phyloP scores from a whole-genome alignment of 2,888 invertebrate genomes.

The Perithous albicinctus region DNA sequence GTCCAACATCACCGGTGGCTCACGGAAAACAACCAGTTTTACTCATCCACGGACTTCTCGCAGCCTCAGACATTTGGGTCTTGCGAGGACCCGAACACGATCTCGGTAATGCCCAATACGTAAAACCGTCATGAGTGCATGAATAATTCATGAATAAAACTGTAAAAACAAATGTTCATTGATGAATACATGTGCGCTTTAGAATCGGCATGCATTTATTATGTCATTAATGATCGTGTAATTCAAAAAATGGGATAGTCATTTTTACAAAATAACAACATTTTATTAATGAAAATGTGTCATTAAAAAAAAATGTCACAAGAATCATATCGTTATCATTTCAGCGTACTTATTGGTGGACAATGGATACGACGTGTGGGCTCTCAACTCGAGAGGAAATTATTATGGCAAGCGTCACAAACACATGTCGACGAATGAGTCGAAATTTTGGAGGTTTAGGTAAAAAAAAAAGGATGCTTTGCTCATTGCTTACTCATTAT shows the following conservation, averaged over 20 bases:
- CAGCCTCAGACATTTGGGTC: conserved; percentile 74
- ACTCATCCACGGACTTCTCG: conserved; percentile 73
- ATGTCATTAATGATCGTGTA: too few species aligned
- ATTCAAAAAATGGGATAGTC: background rate
- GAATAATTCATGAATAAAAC: too few species aligned
- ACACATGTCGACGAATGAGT: conserved; percentile 63
- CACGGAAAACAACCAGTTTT: conserved; percentile 71
- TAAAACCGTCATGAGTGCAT: too few species aligned
- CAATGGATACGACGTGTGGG: conserved; percentile 75
- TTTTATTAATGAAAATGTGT: background rate
- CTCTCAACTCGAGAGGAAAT: conserved; percentile 73
- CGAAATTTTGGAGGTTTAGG: conserved; percentile 75
- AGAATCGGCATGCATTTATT: too few species aligned
- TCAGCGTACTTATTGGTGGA: conserved; percentile 73
- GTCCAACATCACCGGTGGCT: conserved; percentile 67
- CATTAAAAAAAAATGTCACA: background rate
- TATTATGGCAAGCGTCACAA: conserved; percentile 72
- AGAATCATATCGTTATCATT: conserved; percentile 7
- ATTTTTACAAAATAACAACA: background rate
- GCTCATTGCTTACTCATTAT: too few species aligned
- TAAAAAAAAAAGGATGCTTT: too few species aligned
- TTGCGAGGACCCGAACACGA: conserved; percentile 72
- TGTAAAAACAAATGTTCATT: too few species aligned
- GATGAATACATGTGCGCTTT: too few species aligned
- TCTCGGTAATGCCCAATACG: conserved; percentile 68